Evolutionary conservation across 1,140 invertebrate genomes (phyloP), one percentile per base, ranked within the genome.

Genomic region (Drosophila littoralis): DNA sequence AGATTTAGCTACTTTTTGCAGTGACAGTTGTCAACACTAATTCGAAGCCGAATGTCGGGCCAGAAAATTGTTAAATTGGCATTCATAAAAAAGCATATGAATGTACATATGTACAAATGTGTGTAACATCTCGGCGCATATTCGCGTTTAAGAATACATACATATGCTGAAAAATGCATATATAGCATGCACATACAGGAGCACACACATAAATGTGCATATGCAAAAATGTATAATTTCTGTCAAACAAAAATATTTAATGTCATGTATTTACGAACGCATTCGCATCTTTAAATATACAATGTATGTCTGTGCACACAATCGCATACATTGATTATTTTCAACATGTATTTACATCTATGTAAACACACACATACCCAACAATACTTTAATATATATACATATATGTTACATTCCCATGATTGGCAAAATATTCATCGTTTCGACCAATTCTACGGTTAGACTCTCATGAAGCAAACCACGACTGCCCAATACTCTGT

Each of bases 21-120:
- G 22, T 28, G 22, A 0, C 22, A 3, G 4, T 28, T 28, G 22
- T 3, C 22, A 28, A 3, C 22, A 28, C 22, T 28, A 28, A 28
- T 28, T 28, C 22, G 22, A 28, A 64, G 59, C 59, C 48, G 59
- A 64, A 64, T 71, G 73, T 64, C 60, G 59, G 60, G 45, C 46
- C 58, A 58, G 52, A 75, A 64, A 64, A 71, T 70, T 70, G 72
- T 75, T 68, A 68, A 75, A 75, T 64, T 75, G 72, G 72, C 67
- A 70, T 70, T 75, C 66, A 75, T 75, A 75, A 75, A 75, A 75
- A 71, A 51, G 45, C 64, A 74, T 68, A 64, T 61, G 65, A 64
- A 60, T n/a, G 13, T 45, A 57, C 22, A 22, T 33, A 51, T 51
- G 28, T 13, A 13, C 17, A 28, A 38, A 35, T 17, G n/a, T 15